A percentile compares a stretch with the other conserved stretches of the same genome.
Evolutionary conservation across 2,888 invertebrate species (phyloP).

Genomic region (Acronicta psi): DNA sequence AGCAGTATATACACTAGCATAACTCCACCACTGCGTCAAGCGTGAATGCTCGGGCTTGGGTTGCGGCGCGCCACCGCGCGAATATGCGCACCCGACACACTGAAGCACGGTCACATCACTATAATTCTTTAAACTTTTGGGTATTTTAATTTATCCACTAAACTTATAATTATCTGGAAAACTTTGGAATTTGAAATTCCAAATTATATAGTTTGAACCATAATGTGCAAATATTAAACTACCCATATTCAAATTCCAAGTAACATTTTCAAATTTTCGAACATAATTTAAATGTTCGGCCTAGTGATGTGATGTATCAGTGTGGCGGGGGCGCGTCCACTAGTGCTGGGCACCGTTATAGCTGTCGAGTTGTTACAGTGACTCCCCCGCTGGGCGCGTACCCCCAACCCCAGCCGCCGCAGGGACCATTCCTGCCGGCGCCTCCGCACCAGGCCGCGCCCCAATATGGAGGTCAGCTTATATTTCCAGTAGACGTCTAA

Average conservation of each 20-base stretch:
- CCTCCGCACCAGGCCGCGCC: slow-evolving; percentile 90
- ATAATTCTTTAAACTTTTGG: slow-evolving; percentile 10
- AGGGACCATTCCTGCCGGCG: slow-evolving; percentile 90
- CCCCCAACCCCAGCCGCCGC: slow-evolving; percentile 89
- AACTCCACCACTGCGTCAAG: slow-evolving; percentile 80
- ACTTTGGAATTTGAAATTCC: not conserved
- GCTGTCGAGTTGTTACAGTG: slow-evolving; percentile 81
- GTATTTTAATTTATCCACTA: slow-evolving; percentile 37
- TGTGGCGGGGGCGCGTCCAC: slow-evolving; percentile 34
- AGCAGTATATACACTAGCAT: slow-evolving; percentile 58
- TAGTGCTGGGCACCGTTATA: slow-evolving; percentile 50
- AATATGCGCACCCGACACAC: slow-evolving; percentile 34
- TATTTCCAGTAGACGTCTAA: not conserved
- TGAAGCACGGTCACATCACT: slow-evolving; percentile 34
- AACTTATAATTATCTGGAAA: too few species aligned
- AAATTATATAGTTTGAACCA: too few species aligned
- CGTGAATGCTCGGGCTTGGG: slow-evolving; percentile 89
- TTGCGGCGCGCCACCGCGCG: slow-evolving; percentile 73
- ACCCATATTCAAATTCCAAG: slow-evolving; percentile 10
- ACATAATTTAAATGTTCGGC: not conserved
- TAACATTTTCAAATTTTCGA: not conserved
- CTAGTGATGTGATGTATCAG: slow-evolving; percentile 38
- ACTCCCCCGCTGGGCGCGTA: slow-evolving; percentile 88
- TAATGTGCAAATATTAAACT: slow-evolving; percentile 25
- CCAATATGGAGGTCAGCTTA: slow-evolving; percentile 82